A percentile compares a stretch with the other conserved stretches of the same genome.
These are phyloP conservation scores for Sylvilagus floridanus DNA, from an alignment of 2,797 vertebrate genomes.

Conservation along the genomic window DNA sequence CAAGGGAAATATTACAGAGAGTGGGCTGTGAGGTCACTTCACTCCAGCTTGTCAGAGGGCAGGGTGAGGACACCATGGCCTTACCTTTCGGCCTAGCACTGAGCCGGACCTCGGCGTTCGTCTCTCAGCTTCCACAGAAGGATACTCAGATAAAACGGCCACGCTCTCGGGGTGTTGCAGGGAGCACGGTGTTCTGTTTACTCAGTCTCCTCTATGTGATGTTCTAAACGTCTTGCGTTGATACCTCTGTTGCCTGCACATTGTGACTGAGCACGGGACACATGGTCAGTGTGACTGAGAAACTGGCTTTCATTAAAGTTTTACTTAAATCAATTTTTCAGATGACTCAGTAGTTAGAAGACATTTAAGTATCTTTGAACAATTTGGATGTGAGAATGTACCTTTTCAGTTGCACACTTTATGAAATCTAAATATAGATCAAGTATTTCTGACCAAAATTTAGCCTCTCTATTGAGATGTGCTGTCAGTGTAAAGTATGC, in stretches of 20 bases:
- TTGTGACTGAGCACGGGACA: neutral
- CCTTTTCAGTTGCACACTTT: neutral
- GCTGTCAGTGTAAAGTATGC: neutral
- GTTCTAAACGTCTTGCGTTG: neutral
- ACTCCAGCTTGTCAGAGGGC: too few species aligned
- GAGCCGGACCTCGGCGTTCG: neutral
- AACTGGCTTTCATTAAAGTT: conserved; percentile 12
- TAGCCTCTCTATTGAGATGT: neutral
- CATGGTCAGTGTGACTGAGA: neutral
- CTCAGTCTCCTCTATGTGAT: neutral
- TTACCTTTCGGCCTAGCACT: neutral
- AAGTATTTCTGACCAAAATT: conserved; percentile 5
- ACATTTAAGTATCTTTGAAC: neutral
- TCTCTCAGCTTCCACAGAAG: neutral
- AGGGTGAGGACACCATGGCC: too few species aligned
- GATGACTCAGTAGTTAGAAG: neutral
- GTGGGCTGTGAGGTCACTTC: too few species aligned
- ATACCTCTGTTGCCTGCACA: neutral
- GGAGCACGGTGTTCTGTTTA: neutral
- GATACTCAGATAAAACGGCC: neutral
- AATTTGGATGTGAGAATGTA: neutral
- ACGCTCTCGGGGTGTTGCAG: neutral
- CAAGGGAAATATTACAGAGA: neutral
- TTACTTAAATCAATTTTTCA: conserved; percentile 7
- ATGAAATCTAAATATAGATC: conserved; percentile 14